These are phyloP conservation scores for Leptura quadrifasciata DNA, from an alignment of 2,888 invertebrate species.

Conservation along the genomic window DNA sequence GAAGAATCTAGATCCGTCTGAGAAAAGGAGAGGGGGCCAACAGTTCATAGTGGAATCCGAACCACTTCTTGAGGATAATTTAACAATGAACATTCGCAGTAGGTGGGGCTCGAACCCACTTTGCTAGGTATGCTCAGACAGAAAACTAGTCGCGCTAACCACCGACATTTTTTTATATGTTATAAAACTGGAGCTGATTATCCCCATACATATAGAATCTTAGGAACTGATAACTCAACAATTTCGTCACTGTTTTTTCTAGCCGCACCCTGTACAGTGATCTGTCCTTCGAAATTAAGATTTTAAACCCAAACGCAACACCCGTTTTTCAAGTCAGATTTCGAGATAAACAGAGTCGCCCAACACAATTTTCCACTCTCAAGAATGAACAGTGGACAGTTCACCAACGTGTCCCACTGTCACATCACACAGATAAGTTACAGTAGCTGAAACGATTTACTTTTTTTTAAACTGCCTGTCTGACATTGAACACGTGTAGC, in stretches of 20 bases:
- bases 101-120: too few species aligned
- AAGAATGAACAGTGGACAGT: constrained; percentile 18
- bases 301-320: constrained; percentile 34
- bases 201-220: too few species aligned
- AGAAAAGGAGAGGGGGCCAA: too few species aligned
- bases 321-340: constrained; percentile 39
- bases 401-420: constrained; percentile 18
- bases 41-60: too few species aligned
- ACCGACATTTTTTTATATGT: too few species aligned
- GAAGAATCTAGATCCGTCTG: too few species aligned
- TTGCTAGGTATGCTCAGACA: too few species aligned
- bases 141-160: too few species aligned
- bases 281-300: constrained; percentile 37
- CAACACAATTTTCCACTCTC: not conserved
- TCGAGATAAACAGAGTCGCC: constrained; percentile 34
- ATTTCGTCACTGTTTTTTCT: not conserved
- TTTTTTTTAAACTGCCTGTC: constrained; percentile 31
- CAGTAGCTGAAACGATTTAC: constrained; percentile 43
- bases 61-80: too few species aligned
- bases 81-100: too few species aligned
- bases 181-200: too few species aligned
- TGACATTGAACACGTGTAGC: constrained; percentile 42
- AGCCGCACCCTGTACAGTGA: constrained; percentile 21
- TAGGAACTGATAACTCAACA: too few species aligned
- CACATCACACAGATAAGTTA: constrained; percentile 42